These are phyloP conservation scores for Diabrotica undecimpunctata DNA, from an alignment of 1,140 invertebrate species.

Conservation along the genomic window DNA sequence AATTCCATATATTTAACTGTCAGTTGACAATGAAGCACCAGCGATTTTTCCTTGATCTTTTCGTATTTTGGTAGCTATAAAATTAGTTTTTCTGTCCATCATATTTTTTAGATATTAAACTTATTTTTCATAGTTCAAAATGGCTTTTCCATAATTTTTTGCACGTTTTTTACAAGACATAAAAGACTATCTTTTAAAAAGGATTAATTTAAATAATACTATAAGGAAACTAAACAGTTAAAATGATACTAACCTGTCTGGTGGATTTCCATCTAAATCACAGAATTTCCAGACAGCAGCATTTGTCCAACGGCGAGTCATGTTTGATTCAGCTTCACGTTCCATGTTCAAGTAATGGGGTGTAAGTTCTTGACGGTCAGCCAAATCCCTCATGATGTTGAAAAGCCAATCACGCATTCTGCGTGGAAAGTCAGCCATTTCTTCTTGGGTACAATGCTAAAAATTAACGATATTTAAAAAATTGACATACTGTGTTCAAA, in stretches of 20 bases:
- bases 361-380: constrained; percentile 82
- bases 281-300: constrained; percentile 97
- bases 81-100: no score
- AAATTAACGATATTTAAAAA: background rate
- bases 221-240: no score
- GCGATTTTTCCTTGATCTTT: no score
- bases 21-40: no score
- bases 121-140: no score
- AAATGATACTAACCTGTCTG: constrained; percentile 60
- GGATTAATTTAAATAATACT: no score
- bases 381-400: constrained; percentile 92
- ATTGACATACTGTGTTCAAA: background rate
- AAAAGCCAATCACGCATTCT: constrained; percentile 96
- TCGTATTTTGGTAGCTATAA: no score
- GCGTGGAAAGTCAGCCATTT: constrained; percentile 87
- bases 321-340: constrained; percentile 80
- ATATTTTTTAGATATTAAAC: no score
- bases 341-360: constrained; percentile 82
- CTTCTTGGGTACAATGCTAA: constrained; percentile 70
- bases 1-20: no score
- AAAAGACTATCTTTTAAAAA: no score
- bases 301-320: constrained; percentile 80
- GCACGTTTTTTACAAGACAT: no score
- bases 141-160: no score
- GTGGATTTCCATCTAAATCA: constrained; percentile 84